Evolutionary conservation across 1,140 invertebrate species (phyloP).

Genomic region (Ericerus pela): DNA sequence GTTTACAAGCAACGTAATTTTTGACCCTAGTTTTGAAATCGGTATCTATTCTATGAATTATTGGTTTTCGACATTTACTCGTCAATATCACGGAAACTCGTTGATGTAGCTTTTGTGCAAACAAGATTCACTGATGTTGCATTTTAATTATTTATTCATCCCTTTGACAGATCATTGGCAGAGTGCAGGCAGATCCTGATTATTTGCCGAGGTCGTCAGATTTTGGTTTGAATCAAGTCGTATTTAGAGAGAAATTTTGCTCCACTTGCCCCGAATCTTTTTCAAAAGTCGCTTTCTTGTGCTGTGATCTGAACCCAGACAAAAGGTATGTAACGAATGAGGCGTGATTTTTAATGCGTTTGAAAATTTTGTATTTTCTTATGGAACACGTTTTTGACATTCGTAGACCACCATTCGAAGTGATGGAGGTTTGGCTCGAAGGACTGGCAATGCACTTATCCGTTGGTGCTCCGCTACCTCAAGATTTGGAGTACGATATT

Average conservation of each 20-base stretch:
- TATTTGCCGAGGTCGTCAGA: conserved; percentile 74
- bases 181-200: conserved; percentile 85
- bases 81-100: no score
- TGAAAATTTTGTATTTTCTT: no score
- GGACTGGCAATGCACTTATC: conserved; percentile 54
- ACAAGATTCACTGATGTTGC: no score
- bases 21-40: no score
- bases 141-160: no score
- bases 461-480: conserved; percentile 42
- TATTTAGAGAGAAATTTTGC: conserved; percentile 79
- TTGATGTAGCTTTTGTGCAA: no score
- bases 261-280: conserved; percentile 71
- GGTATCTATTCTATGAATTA: no score
- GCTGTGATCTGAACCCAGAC: conserved; percentile 77
- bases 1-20: no score
- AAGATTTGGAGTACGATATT: conserved; percentile 57
- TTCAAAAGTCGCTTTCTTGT: conserved; percentile 72
- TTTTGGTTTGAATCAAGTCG: conserved; percentile 76
- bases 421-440: conserved; percentile 70
- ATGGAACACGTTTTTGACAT: no score
- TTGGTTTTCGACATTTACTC: no score
- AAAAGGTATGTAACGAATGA: no score
- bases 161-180: conserved; percentile 69
- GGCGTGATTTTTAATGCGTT: no score
- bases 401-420: conserved; percentile 63